phyloP scores from a whole-genome alignment of 2,888 invertebrate species.

The Xylocampa areola region DNA sequence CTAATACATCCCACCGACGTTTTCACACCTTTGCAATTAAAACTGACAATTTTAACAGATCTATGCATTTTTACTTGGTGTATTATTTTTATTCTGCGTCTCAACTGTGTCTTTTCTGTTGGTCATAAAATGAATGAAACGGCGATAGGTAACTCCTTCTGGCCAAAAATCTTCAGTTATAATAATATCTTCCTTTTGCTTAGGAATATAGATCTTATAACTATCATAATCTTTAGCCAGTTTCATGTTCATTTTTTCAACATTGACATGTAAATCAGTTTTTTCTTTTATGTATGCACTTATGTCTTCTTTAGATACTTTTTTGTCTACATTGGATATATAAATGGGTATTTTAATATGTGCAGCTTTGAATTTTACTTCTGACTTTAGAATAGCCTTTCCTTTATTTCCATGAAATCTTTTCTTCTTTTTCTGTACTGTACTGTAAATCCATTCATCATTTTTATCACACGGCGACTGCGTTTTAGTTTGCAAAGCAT shows the following conservation, averaged over 20 bases:
- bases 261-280: neutral
- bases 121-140: neutral
- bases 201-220: neutral
- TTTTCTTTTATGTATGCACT: neutral
- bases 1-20: neutral
- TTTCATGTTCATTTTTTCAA: constrained; percentile 1
- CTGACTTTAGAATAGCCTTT: too few relatives aligned
- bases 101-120: neutral
- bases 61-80: neutral
- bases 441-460: neutral
- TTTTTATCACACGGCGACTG: neutral
- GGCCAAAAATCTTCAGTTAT: neutral
- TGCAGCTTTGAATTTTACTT: too few relatives aligned
- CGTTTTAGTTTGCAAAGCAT: neutral
- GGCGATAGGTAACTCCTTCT: neutral
- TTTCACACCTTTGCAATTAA: neutral
- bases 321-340: too few relatives aligned
- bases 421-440: too few relatives aligned
- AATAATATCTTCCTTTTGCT: neutral
- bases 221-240: neutral
- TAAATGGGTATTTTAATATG: too few relatives aligned
- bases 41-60: neutral
- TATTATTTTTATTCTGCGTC: neutral
- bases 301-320: too few relatives aligned
- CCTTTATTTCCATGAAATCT: too few relatives aligned